Base-by-base conservation (phyloP, 2,113 vertebrate genomes). In the Indicator maculatus region DNA sequence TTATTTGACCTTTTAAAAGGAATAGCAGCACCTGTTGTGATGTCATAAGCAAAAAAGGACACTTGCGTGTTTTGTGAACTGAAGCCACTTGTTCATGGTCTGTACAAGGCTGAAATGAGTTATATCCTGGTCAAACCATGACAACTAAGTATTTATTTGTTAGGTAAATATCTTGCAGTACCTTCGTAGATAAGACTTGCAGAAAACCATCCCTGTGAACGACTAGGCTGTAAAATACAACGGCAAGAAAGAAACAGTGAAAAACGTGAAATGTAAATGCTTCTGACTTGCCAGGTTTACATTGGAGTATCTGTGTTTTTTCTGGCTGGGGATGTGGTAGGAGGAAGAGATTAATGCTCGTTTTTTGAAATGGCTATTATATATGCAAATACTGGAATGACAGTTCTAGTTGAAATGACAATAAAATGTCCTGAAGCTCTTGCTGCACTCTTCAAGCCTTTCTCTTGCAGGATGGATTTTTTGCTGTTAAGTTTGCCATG, bases 81-180 rank as follows among this genome's bases (percentile, higher is more conserved):
- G 70, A 72, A 84, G 73, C 76, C 38, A 26, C 85, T 95, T 96
- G 74, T 87, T 78, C 67, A 2, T 26, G 61, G 76, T 27, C 64
- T 45, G 59, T 83, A 69, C 44, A 58, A 80, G 75, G 88, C 71
- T 61, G 41, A 94, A 50, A 53, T 97, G 96, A 97, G 83, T 97
- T 95, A 96, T 74, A 93, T 95, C 91, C 95, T 90, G 93, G 79
- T 86, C 85, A 77, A 95, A 81, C 92, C 86, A 83, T 90, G 86
- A 72, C 96, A 95, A 91, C 89, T 6, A 58, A 93, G 78, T 88
- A 89, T 63, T 93, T 94, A 73, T 78, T 93, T 86, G 82, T 89
- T 96, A 88, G 89, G 88, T 96, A 95, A 96, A 96, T 96, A 95
- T 58, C 78, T 88, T 76, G 24, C 38, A 67, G n/a, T 84, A 93